Conservation (phyloP, 1,140 invertebrate genomes). For the Halictus rubicundus region DNA sequence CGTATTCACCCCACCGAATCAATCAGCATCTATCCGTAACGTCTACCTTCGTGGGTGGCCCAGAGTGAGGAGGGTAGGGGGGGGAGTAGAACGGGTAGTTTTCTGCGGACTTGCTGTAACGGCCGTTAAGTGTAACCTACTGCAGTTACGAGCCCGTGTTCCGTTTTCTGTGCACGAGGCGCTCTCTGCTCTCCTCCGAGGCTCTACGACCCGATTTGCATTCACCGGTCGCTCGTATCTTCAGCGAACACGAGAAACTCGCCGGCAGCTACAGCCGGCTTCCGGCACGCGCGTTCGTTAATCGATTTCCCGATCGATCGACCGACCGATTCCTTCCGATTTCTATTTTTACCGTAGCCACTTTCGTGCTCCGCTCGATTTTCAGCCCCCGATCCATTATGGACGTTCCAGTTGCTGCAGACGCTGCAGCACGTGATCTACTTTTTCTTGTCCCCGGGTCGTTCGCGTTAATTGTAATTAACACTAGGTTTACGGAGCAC, state of each 20-base stretch:
- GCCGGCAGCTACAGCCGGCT: background rate
- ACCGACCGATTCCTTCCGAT: background rate
- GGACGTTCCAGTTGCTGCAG: too few species aligned
- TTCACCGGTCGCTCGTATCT: background rate
- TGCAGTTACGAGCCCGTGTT: slow-evolving; percentile 31
- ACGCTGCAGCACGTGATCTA: too few species aligned
- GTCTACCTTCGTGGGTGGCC: slow-evolving; percentile 64
- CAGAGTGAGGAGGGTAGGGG: too few species aligned
- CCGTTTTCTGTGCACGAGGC: background rate
- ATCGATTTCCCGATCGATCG: background rate
- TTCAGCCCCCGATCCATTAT: too few species aligned
- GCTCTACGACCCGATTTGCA: slow-evolving; percentile 12
- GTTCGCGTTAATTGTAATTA: too few species aligned
- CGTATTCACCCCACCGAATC: slow-evolving; percentile 73
- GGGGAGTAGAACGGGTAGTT: slow-evolving; percentile 32
- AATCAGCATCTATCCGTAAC: slow-evolving; percentile 73
- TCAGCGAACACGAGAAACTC: background rate
- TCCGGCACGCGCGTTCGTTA: background rate
- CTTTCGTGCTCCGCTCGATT: too few species aligned
- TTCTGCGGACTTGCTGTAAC: slow-evolving; percentile 35
- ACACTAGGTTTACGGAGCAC: too few species aligned
- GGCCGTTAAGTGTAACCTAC: slow-evolving; percentile 40
- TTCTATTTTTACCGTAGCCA: background rate
- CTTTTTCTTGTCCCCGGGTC: too few species aligned
- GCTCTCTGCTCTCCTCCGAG: background rate